Base-by-base conservation (phyloP, 2,888 invertebrate species). In the Ochropleura plecta region DNA sequence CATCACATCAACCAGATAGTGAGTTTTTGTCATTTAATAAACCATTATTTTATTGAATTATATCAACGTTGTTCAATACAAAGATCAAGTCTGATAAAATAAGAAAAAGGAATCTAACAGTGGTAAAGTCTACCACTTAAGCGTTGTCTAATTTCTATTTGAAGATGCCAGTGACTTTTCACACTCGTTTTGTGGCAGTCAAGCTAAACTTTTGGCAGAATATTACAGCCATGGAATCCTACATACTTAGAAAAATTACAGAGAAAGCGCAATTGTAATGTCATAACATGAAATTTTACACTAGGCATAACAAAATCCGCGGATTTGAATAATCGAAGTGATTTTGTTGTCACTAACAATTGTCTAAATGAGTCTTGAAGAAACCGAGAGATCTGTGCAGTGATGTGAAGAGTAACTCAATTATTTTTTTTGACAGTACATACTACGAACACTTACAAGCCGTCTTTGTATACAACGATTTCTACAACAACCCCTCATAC, bases 401-500 rank as follows among this genome's bases (percentile, higher is more conserved):
- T n/a, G 18, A 51, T 51, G 30, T 9, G 9, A 18, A 40, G 10
- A 66, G 48, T 76, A 57, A 76, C 16, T 5, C 63, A 14, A 49
- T 40, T 3, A 48, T 57, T 64, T 77, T 4, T 70, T 59, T 70
- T 46, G 9, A 46, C 76, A 70, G 76, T 70, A 14, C 20, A 70
- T 40, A 40, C 12, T 20, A 0, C 3, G 55, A 51, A 60, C 48
- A 62, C 12, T 7, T 0, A 48, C 18, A 46, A n/a, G 8, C 66
- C 75, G 10, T n/a, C 2, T 30, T 2, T 30, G n/a, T 51, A 12
- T 40, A 40, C 62, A 8, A 55, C 76, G 6, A 49, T n/a, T 57
- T 42, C 55, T 40, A 40, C 75, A 59, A 63, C 49, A 59, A 30
- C 30, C 30, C 59, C 59, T 59, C 51, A 74, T 18, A 40, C 70